A percentile compares a stretch with the other conserved stretches of the same genome.
Evolutionary conservation across 1,140 invertebrate species (phyloP).

Genomic region (Brachionus manjavacas): DNA sequence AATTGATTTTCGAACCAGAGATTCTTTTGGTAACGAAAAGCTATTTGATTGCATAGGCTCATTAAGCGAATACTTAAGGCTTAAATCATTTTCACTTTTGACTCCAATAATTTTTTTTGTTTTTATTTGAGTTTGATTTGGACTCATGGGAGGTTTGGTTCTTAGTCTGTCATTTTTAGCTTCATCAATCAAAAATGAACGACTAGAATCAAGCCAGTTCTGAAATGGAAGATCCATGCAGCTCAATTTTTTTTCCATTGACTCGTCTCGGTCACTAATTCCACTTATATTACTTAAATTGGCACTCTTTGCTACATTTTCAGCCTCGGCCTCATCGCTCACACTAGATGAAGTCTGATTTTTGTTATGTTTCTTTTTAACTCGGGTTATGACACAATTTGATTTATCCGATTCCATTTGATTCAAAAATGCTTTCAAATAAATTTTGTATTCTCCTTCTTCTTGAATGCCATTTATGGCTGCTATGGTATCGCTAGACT

Average conservation of each 20-base stretch:
- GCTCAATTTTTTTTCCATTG: conserved; percentile 14
- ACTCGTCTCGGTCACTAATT: not conserved
- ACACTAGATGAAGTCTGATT: not conserved
- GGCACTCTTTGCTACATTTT: not conserved
- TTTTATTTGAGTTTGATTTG: not conserved
- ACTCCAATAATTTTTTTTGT: not conserved
- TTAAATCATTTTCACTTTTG: not conserved
- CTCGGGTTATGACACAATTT: conserved; percentile 24
- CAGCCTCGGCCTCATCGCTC: not conserved
- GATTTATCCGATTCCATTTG: conserved; percentile 29
- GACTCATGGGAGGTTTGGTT: not conserved
- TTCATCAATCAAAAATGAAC: conserved; percentile 7
- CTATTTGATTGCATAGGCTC: not conserved
- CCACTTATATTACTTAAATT: conserved; percentile 23
- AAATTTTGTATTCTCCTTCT: conserved; percentile 40
- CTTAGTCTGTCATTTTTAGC: not conserved
- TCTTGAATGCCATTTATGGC: conserved; percentile 39
- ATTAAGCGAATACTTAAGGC: not conserved
- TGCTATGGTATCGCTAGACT: conserved; percentile 23
- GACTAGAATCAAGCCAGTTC: not conserved
- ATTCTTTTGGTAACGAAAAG: not conserved
- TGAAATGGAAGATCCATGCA: conserved; percentile 1
- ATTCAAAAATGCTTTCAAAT: not conserved
- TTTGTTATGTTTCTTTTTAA: conserved; percentile 27
- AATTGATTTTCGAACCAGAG: not conserved